Evolutionary conservation across 92 coral and sea anemone species (phyloP).

Genomic region (Zoanthus sansibaricus): DNA sequence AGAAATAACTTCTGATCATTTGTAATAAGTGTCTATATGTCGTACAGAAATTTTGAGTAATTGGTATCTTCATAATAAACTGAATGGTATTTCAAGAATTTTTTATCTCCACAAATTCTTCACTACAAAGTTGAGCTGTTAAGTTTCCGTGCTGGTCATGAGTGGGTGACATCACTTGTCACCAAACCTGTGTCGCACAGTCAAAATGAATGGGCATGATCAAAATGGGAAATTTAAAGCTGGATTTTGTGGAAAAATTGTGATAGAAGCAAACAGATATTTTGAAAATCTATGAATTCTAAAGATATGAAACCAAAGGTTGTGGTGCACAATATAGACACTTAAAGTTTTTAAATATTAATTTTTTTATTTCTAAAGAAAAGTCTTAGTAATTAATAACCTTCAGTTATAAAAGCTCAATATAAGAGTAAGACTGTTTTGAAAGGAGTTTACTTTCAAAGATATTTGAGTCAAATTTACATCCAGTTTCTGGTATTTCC

Average conservation of each 20-base stretch:
- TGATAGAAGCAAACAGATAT: neutral
- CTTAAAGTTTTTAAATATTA: neutral
- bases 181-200: neutral
- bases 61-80: neutral
- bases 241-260: conserved; percentile 2
- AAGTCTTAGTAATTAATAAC: neutral
- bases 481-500: too few species aligned
- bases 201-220: neutral
- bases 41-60: neutral
- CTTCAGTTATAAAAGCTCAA: neutral
- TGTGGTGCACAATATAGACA: neutral
- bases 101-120: too few species aligned
- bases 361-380: neutral
- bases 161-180: neutral
- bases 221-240: neutral
- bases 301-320: neutral
- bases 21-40: neutral
- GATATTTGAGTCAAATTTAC: too few species aligned
- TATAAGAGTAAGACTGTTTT: neutral
- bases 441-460: neutral
- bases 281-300: neutral
- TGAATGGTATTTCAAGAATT: neutral
- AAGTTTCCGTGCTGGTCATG: too few species aligned
- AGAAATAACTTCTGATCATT: too few species aligned
- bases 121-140: too few species aligned